These are phyloP conservation scores for Peromyscus aztecus DNA, from an alignment of 2,797 vertebrate species.

Conservation along the genomic window DNA sequence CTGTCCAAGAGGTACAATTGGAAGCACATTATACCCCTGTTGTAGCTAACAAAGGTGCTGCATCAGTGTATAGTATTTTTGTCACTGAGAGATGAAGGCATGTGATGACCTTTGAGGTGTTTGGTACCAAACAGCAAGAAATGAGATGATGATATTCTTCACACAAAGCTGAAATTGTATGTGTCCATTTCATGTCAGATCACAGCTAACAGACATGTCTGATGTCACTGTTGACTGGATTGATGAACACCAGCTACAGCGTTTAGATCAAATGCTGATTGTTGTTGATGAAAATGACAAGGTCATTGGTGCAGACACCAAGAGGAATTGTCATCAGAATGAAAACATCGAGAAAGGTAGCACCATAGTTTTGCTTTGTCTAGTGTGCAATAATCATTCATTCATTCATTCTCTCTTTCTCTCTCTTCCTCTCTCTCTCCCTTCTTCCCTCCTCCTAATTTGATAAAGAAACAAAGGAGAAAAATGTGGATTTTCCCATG, in stretches of 20 bases:
- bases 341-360: constrained; percentile 95
- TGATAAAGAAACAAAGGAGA: not conserved
- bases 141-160: not conserved
- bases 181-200: not conserved
- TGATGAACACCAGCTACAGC: constrained; percentile 93
- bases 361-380: not conserved
- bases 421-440: not conserved
- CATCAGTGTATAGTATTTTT: not conserved
- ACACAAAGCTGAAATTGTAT: not conserved
- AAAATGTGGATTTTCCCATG: not conserved
- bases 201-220: not conserved
- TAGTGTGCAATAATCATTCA: not conserved
- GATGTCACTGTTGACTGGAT: not conserved
- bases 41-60: not conserved
- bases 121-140: not conserved
- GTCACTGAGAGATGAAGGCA: not conserved
- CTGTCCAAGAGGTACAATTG: not conserved
- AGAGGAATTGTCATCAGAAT: constrained; percentile 97
- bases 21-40: not conserved
- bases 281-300: constrained; percentile 92
- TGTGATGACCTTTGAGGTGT: not conserved
- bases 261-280: constrained; percentile 95
- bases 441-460: not conserved
- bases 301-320: constrained; percentile 92
- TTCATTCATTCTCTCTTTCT: not conserved